Evolutionary conservation across 2,888 invertebrate species (phyloP), one percentile per base, ranked within the genome.

Genomic region (Ferdinandea cuprea): DNA sequence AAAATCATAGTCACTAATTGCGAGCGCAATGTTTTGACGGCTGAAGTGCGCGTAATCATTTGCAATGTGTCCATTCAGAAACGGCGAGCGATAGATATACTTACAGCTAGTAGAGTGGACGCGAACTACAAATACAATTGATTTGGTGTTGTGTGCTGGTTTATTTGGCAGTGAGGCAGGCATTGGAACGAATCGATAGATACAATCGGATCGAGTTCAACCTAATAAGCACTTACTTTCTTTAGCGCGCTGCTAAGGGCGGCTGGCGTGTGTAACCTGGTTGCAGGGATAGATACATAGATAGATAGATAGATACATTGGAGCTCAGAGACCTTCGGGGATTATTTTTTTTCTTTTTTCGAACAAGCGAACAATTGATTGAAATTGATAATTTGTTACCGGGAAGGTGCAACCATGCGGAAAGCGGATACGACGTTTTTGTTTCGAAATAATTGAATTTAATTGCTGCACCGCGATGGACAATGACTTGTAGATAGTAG

Each of bases 1-100:
- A 80, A 80, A 80, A 74, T 58, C 73, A 63, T 63, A 80, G 68
- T 19, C 40, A 35, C 46, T 73, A 68, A 79, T 79, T 79, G 72
- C 59, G 59, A 65, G 44, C 48, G 50, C 32, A 50, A 42, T 80
- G 30, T 80, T 80, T 69, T 56, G 80, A 74, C 74, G 63, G 52
- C 68, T 79, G 56, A 40, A 68, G 15, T 56, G 78, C 58, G 37
- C 50, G 66, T 73, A 73, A 73, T 68, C 76, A 61, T 46, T 68
- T 54, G 9, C 35, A 61, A 46, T 68, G 44, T 61, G 44, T 61
- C 76, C 68, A 76, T 76, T 76, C 28, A 68, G n/a, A n/a, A n/a
- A n/a, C n/a, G n/a, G 44, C 42, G 58, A 54, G 32, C 52, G 13
- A 69, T 9, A 44, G 13, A 13, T n/a, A 61, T n/a, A 52, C 19